phyloP scores from a whole-genome alignment of 1,140 invertebrate genomes.

The Euwallacea similis region DNA sequence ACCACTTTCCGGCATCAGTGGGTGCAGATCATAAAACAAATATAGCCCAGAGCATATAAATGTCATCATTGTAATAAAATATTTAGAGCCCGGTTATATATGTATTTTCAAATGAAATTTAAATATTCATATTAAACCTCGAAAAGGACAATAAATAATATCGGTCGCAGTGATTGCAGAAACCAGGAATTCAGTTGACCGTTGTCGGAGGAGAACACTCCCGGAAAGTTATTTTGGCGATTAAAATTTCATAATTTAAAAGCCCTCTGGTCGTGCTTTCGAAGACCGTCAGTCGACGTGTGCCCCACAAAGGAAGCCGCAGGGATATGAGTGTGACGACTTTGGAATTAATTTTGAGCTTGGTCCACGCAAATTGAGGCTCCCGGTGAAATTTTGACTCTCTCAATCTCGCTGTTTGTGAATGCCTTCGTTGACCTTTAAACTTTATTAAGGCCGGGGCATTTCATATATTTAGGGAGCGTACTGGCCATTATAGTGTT shows the following conservation, averaged over 20 bases:
- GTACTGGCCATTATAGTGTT: too few relatives aligned
- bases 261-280: not conserved
- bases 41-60: too few relatives aligned
- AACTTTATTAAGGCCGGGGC: too few relatives aligned
- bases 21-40: too few relatives aligned
- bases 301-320: not conserved
- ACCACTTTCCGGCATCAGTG: too few relatives aligned
- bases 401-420: too few relatives aligned
- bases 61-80: too few relatives aligned
- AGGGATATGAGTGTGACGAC: not conserved
- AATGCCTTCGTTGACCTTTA: too few relatives aligned
- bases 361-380: too few relatives aligned
- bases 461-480: too few relatives aligned
- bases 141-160: not conserved
- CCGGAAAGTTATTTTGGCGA: not conserved
- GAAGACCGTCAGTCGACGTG: not conserved
- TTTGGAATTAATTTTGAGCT: not conserved
- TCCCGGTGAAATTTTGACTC: too few relatives aligned
- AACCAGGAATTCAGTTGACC: not conserved
- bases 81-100: not conserved
- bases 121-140: not conserved
- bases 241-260: not conserved
- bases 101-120: not conserved
- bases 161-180: not conserved
- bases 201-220: not conserved